Percentiles rank a stretch among this genome's conserved stretches.
Conservation (phyloP, 2,113 vertebrate species). For the Paratilapia polleni region DNA sequence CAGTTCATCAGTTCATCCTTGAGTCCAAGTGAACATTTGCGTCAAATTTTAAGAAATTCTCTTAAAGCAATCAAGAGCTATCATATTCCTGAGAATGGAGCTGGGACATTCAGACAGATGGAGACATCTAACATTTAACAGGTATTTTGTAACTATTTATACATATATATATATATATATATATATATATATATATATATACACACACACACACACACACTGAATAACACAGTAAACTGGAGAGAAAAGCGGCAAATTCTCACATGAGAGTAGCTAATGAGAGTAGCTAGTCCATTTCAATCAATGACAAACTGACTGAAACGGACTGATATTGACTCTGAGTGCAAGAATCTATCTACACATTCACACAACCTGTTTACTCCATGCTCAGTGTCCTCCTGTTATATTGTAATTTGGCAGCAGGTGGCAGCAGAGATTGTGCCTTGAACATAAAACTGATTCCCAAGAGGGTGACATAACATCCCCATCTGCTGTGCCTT, state of each 20-base stretch:
- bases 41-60: background rate
- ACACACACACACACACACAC: too few species aligned
- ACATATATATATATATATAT: too few species aligned
- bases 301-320: background rate
- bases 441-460: background rate
- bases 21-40: background rate
- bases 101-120: background rate
- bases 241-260: background rate
- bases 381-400: background rate
- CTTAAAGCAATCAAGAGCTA: background rate
- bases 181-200: too few species aligned
- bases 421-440: conserved; percentile 68
- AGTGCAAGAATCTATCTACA: background rate
- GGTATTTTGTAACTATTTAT: background rate
- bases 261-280: background rate
- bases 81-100: background rate
- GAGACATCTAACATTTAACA: background rate
- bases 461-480: conserved; percentile 39
- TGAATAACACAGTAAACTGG: background rate
- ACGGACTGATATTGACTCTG: background rate
- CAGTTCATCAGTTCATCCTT: fast-evolving
- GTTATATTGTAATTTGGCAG: conserved; percentile 19
- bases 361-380: background rate
- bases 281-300: too few species aligned
- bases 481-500: conserved; percentile 37